Evolutionary conservation across 2,888 invertebrate species (phyloP), one percentile per base, ranked within the genome.

Genomic region (Nemotelus pantherinus): DNA sequence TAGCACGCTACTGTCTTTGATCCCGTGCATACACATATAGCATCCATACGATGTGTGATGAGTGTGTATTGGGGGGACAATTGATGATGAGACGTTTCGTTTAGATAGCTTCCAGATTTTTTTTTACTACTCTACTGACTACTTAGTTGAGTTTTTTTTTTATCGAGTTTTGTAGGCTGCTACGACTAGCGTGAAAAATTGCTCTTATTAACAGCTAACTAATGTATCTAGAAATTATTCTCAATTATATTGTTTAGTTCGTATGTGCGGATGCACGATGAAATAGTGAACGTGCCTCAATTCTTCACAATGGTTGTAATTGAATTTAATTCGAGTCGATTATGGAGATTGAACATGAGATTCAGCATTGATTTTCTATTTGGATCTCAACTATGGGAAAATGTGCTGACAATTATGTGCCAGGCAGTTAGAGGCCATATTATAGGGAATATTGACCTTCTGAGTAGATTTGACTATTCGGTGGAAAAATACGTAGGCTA

Each of bases 351-450:
- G 63, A 63, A 63, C 43, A 7, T 50, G 43, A 3, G 63, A 63
- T 63, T 63, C 41, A 63, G 63, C 39, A 63, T 63, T 63, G 63
- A 63, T 63, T 63, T 63, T 63, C 63, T 41, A 7, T 63, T 63
- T 3, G 43, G 43, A 63, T 63, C 43, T 63, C 9, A 50, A 7
- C 10, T 63, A 43, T 3, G 41, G 43, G 63, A 25, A 63, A 2
- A 43, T 25, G 25, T 60, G 9, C 60, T 60, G 9, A 50, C 50
- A 50, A 50, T 9, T 7, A 50, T 50, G 50, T 5, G 1, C 50
- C 9, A 50, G 5, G 50, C 9, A 50, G 6, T 50, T 7, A 7
- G 50, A 50, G 50, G 9, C 6, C 50, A 7, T 50, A 50, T 9
- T 9, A 50, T 50, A 9, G 50, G 9, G 50, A 50, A 50, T 50